Base-by-base conservation (phyloP, 1,140 invertebrate species). In the Tetramorium alpestre region DNA sequence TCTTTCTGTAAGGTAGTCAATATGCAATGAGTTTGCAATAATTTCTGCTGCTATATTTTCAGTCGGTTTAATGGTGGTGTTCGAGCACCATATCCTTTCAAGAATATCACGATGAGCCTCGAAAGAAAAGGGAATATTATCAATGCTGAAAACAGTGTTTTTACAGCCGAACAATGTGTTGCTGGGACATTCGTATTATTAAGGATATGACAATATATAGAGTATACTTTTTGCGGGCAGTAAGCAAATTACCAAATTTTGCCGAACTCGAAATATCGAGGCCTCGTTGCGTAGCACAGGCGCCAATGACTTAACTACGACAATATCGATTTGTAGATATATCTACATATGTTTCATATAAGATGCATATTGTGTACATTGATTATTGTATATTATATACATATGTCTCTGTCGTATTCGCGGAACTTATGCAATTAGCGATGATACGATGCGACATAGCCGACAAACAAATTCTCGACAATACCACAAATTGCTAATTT, bases 401-500 rank as follows among this genome's bases (percentile, higher is more conserved):
- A 58, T 72, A 58, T 28, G 16, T 64, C 25, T 62, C 25, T 28
- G 54, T 69, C 0, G 25, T 56, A 41, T 49, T 51, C 44, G 22
- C 82, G 47, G 64, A 28, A 88, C 25, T 80, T 88, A 56, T 58
- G 44, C 47, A 90, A 82, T 76, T 89, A 82, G 81, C 58, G 28
- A 76, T 38, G 69, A 69, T 8, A 76, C 49, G 62, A 72, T 16
- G 56, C 56, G 56, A 69, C 49, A 65, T 65, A 69, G 65, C 84
- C 38, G 13, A 22, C 58, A 56, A 92, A 92, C 69, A 77, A 89
- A 91, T 93, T 85, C 90, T 85, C 88, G 92, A 94, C 92, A 95
- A 95, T 95, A 94, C 86, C 25, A 90, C 91, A 88, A 91, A 92
- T 93, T 93, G 92, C 91, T 91, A 94, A 94, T 93, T 72, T 85